A percentile compares a stretch with the other conserved stretches of the same genome.
phyloP scores from a whole-genome alignment of 2,797 vertebrate species.

The Hypotaenidia philippensis region DNA sequence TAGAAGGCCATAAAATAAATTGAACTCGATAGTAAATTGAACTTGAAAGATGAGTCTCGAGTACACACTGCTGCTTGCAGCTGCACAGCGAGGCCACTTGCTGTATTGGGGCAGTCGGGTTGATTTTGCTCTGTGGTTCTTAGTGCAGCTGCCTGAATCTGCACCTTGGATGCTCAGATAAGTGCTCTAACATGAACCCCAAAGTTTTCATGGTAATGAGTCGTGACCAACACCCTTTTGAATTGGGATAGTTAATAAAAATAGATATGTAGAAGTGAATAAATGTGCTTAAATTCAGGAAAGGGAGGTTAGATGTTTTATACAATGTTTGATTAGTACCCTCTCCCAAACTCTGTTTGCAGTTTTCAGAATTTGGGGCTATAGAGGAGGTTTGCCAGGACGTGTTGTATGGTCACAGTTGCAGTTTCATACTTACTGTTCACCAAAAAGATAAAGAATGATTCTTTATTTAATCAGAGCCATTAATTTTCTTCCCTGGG shows the following conservation, averaged over 20 bases:
- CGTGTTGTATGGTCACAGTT: neutral
- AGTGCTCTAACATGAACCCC: neutral
- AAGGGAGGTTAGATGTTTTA: neutral
- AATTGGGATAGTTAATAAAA: neutral
- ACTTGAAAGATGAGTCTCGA: neutral
- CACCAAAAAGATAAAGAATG: fast-evolving
- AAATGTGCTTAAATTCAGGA: neutral
- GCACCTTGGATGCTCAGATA: fast-evolving
- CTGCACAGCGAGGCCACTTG: neutral
- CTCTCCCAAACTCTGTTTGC: neutral
- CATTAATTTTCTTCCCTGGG: neutral
- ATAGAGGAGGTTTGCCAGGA: neutral
- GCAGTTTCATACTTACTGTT: neutral
- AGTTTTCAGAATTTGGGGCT: neutral
- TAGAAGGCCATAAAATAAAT: neutral
- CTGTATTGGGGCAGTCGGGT: neutral
- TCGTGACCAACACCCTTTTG: neutral
- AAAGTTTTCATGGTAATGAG: neutral
- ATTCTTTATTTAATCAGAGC: neutral
- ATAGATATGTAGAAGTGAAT: neutral
- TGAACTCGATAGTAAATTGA: neutral
- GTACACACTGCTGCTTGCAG: fast-evolving
- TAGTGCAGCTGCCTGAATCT: neutral
- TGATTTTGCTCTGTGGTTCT: neutral
- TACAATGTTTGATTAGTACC: neutral